Conservation (phyloP, 2,888 invertebrate genomes). For the Nomada lathburiana region DNA sequence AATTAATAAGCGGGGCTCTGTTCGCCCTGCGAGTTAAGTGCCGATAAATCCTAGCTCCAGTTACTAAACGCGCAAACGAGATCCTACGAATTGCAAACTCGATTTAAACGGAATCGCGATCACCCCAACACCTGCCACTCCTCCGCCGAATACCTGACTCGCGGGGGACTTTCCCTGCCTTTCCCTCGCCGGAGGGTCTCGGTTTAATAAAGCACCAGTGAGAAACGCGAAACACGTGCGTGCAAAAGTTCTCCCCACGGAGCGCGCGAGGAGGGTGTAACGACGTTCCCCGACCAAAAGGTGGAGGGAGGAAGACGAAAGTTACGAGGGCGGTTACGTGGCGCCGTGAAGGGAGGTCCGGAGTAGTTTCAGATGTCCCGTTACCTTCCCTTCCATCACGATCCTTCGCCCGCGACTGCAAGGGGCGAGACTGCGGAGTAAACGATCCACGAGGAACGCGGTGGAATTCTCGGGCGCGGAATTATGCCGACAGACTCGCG, state of each 20-base stretch:
- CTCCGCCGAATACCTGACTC: slow-evolving; percentile 21
- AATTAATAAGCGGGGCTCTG: slow-evolving; percentile 36
- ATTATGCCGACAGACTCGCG: slow-evolving; percentile 23
- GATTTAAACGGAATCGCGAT: slow-evolving; percentile 63
- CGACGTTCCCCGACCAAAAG: slow-evolving; percentile 38
- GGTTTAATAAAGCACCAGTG: slow-evolving; percentile 74
- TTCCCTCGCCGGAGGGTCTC: slow-evolving; percentile 28
- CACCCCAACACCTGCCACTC: slow-evolving; percentile 27
- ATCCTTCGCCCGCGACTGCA: slow-evolving; percentile 8
- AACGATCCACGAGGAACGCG: slow-evolving; percentile 53
- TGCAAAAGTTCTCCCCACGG: slow-evolving; percentile 69
- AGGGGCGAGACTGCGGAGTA: slow-evolving; percentile 25
- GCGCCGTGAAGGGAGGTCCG: slow-evolving; percentile 11
- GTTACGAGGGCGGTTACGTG: slow-evolving; percentile 54
- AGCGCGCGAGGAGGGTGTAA: slow-evolving; percentile 23
- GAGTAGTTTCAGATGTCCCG: slow-evolving; percentile 64
- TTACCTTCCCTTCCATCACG: slow-evolving; percentile 48
- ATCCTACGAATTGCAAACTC: slow-evolving; percentile 69
- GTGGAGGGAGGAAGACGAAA: slow-evolving; percentile 45
- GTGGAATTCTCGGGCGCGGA: not conserved
- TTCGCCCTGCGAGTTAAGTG: slow-evolving; percentile 70
- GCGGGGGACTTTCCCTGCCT: not conserved
- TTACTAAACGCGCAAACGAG: slow-evolving; percentile 64
- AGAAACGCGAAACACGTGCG: slow-evolving; percentile 76
- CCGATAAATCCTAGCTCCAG: slow-evolving; percentile 71